Conservation (phyloP, 92 coral and sea anemone genomes). For the Blastomussa wellsi region DNA sequence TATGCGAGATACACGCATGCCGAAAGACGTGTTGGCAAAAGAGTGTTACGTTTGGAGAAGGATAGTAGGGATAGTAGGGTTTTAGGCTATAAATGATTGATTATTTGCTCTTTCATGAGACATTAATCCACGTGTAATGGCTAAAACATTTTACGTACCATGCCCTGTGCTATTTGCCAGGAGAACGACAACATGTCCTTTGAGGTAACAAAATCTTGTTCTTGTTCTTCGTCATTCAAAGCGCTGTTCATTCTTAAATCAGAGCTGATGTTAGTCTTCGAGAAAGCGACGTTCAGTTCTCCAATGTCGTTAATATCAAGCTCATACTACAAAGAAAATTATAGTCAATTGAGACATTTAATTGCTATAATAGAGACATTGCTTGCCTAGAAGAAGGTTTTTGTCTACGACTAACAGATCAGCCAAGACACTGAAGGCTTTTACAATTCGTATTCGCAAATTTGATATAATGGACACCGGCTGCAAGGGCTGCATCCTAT, state of each 20-base stretch:
- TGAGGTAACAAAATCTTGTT: background rate
- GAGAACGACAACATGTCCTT: slow-evolving; percentile 8
- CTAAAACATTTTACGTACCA: background rate
- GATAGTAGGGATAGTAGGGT: too few relatives aligned
- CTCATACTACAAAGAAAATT: background rate
- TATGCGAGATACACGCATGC: too few relatives aligned
- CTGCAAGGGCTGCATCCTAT: too few relatives aligned
- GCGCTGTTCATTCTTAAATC: background rate
- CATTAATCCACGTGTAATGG: too few relatives aligned
- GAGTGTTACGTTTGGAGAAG: too few relatives aligned
- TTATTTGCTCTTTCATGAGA: too few relatives aligned
- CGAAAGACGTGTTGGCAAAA: too few relatives aligned
- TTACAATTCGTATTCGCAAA: too few relatives aligned
- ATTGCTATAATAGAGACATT: background rate
- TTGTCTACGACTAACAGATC: too few relatives aligned
- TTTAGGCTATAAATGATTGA: too few relatives aligned
- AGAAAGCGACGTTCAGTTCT: background rate
- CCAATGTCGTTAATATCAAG: background rate
- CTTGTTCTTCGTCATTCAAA: background rate
- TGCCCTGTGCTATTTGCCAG: slow-evolving; percentile 16
- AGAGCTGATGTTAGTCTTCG: background rate
- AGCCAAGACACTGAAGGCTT: too few relatives aligned
- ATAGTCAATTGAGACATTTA: background rate
- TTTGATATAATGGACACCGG: too few relatives aligned
- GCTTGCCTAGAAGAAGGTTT: background rate